Base-by-base conservation (phyloP, 2,113 vertebrate genomes). In the Myrmophylax atrothorax region DNA sequence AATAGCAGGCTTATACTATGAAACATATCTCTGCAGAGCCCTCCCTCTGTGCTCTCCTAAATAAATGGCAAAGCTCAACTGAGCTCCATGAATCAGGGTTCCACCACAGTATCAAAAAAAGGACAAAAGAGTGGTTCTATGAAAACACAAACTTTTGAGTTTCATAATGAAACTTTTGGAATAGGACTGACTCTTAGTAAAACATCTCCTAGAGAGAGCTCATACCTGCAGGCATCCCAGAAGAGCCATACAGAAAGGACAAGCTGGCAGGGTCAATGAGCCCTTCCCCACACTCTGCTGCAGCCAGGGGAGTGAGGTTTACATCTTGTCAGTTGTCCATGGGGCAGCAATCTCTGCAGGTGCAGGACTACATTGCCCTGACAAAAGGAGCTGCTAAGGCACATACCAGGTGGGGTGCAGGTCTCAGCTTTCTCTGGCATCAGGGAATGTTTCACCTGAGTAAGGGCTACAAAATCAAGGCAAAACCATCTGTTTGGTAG, bases 211-310 rank as follows among this genome's bases (percentile, higher is more conserved):
- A n/a, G 29, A 87, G 29, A 49, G 19, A 87, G 7, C 33, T 70
- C 0, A 1, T 55, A 35, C 10, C 25, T 1, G 1, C 33, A 72
- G 44, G 52, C 35, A 40, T 46, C 58, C n/a, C 5, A 3, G 37
- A 78, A 68, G n/a, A 88, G 22, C 29, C 10, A 9, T 40, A 38
- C 9, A 49, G 63, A 73, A 46, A 62, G 17, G 20, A 12, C 18
- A 66, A 7, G 26, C 50, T 58, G 40, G 56, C 50, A 52, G 15
- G 29, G 47, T 6, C 62, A 37, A 2, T 1, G 31, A 47, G 52
- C 42, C n/a, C 50, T 73, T 69, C 35, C 22, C 49, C 17, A 22
- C 18, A 6, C 10, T 50, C 50, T 81, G 40, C 29, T 87, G 66
- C 52, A 73, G 18, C 33, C 40, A 10, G 42, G 52, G 84, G 49